Percentiles rank a stretch among this genome's conserved stretches.
Conservation (phyloP, 2,888 invertebrate genomes). For the Malthinus flaveolus region DNA sequence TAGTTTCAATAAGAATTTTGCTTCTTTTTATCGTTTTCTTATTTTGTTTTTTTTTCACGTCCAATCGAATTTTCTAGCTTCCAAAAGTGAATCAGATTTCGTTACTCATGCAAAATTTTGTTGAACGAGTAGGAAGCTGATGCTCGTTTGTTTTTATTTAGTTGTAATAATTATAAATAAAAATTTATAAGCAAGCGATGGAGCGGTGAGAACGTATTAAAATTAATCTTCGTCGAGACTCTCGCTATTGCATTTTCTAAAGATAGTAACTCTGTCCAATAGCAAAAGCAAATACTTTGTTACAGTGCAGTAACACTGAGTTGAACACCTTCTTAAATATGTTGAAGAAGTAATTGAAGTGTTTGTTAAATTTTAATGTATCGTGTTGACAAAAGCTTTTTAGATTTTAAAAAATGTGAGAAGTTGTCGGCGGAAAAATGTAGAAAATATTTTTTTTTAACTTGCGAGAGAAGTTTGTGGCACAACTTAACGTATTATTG, state of each 20-base stretch:
- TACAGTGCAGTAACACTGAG: conserved; percentile 17
- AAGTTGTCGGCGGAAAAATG: too few species aligned
- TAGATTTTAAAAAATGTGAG: not conserved
- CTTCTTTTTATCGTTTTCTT: too few species aligned
- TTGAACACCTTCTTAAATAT: conserved; percentile 24
- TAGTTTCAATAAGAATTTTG: conserved; percentile 5
- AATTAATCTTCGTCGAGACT: conserved; percentile 11
- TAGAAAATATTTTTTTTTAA: too few species aligned
- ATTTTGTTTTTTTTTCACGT: too few species aligned
- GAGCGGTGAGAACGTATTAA: too few species aligned
- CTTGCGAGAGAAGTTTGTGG: too few species aligned
- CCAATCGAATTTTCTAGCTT: not conserved
- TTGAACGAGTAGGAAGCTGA: too few species aligned
- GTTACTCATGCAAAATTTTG: too few species aligned
- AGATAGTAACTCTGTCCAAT: conserved; percentile 13
- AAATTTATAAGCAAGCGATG: conserved; percentile 3
- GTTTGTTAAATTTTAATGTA: conserved; percentile 14
- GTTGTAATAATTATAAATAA: too few species aligned
- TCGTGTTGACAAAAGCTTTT: conserved; percentile 19
- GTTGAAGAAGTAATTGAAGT: conserved; percentile 9
- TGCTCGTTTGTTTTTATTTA: too few species aligned
- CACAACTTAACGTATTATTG: too few species aligned
- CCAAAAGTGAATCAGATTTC: not conserved
- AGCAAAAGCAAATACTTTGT: conserved; percentile 17
- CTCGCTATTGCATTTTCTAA: conserved; percentile 23